Conservation (phyloP, 2,888 invertebrate genomes). For the Augochlorella aurata region DNA sequence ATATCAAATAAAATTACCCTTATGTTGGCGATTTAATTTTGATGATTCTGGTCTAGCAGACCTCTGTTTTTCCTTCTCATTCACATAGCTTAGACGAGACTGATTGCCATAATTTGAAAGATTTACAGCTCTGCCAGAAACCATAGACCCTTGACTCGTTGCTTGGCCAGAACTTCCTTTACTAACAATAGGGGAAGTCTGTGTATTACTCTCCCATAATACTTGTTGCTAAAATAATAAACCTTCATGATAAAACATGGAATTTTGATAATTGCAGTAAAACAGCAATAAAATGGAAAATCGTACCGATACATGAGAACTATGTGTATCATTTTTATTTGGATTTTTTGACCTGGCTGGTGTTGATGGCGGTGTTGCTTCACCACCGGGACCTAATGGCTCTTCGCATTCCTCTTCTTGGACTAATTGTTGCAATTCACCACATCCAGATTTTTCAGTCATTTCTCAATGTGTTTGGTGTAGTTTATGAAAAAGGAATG, state of each 20-base stretch:
- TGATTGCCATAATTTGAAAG: slow-evolving; percentile 75
- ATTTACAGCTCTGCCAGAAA: slow-evolving; percentile 74
- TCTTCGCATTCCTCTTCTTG: slow-evolving; percentile 81
- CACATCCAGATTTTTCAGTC: slow-evolving; percentile 80
- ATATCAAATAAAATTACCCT: slow-evolving; percentile 70
- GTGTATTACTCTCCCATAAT: slow-evolving; percentile 76
- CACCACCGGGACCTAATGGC: slow-evolving; percentile 76
- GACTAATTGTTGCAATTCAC: slow-evolving; percentile 82
- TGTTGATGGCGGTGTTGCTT: slow-evolving; percentile 81
- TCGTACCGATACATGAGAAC: slow-evolving; percentile 72
- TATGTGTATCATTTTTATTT: slow-evolving; percentile 75
- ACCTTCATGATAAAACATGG: slow-evolving; percentile 11
- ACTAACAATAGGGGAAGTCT: slow-evolving; percentile 77
- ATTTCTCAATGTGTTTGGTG: slow-evolving; percentile 68
- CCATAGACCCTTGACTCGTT: slow-evolving; percentile 79
- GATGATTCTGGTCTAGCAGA: slow-evolving; percentile 73
- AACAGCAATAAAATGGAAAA: neutral
- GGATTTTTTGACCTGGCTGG: slow-evolving; percentile 77
- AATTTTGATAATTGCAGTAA: neutral
- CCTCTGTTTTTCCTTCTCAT: slow-evolving; percentile 78
- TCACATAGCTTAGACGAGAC: slow-evolving; percentile 75
- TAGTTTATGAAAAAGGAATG: neutral
- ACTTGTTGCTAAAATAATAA: slow-evolving; percentile 75
- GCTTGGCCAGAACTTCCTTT: slow-evolving; percentile 80
- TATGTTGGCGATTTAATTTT: slow-evolving; percentile 74